phyloP scores from a whole-genome alignment of 92 coral and sea anemone species.

The Phenganax stokvisi region DNA sequence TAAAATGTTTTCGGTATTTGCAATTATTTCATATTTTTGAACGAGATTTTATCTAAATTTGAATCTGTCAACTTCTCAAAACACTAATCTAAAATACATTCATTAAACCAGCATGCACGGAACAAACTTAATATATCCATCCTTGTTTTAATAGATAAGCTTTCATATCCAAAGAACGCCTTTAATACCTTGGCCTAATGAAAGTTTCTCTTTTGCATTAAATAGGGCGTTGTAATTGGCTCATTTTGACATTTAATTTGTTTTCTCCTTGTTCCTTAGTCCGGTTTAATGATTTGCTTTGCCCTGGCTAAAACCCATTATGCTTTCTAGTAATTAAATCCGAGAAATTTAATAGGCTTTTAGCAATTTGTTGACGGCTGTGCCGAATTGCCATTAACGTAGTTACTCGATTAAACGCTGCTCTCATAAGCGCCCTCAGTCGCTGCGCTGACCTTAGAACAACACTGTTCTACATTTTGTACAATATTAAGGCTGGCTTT shows the following conservation, averaged over 20 bases:
- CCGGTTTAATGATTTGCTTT: background rate
- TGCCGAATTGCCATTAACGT: background rate
- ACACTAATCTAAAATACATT: background rate
- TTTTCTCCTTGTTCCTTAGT: slow-evolving; percentile 1
- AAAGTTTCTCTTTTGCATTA: background rate
- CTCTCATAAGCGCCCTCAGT: background rate
- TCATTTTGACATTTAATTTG: background rate
- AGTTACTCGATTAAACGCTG: background rate
- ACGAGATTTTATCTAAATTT: background rate
- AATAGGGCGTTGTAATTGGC: slow-evolving; percentile 12
- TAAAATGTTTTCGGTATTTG: background rate
- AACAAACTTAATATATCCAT: background rate
- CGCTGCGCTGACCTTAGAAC: background rate
- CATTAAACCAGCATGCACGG: background rate
- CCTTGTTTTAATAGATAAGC: background rate
- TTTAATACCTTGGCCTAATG: slow-evolving; percentile 12
- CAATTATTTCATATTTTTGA: background rate
- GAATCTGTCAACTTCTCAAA: background rate
- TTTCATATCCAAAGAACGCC: slow-evolving; percentile 23
- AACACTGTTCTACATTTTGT: too few relatives aligned
- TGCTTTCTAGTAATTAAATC: slow-evolving; percentile 29
- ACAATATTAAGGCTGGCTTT: too few relatives aligned
- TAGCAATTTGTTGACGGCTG: slow-evolving; percentile 30
- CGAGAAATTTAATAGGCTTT: slow-evolving; percentile 44
- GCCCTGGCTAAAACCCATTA: slow-evolving; percentile 29